Evolutionary conservation across 2,888 invertebrate genomes (phyloP), one percentile per base, ranked within the genome.

Genomic region (Yponomeuta sedellus): DNA sequence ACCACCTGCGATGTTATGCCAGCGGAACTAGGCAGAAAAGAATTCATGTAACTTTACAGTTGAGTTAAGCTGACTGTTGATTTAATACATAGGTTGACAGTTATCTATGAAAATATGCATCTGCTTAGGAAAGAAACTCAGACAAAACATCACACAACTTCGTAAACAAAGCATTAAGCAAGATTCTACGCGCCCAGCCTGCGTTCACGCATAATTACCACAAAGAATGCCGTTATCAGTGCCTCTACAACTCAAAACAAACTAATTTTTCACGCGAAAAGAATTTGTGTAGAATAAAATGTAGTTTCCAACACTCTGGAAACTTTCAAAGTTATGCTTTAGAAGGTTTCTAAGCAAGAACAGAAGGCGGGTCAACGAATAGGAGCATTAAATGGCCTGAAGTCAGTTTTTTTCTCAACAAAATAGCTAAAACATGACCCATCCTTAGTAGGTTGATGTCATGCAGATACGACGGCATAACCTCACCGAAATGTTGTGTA

Each of bases 381-480:
- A 67, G 67, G 65, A 64, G 52, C 56, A 64, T 61, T 20, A 61
- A 68, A 19, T 40, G 19, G 65, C n/a, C 34, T 19, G 40, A 66
- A 66, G 44, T 34, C 59, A 52, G 67, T 82, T 83, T 83, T 12
- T 16, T 85, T 71, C 76, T 83, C 76, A 72, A 76, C 77, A 86
- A 83, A 86, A 82, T 74, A 71, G 74, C 67, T 72, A 88, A 88
- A 90, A 90, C 90, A 90, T 86, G 82, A 81, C 71, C 70, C 69
- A 59, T 71, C 70, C 66, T 25, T 52, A 12, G 20, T 3, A 20
- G n/a, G 66, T 66, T 66, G 66, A 66, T 66, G 66, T 66, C 66
- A 66, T 44, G 10, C 61, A 20, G 39, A 66, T 44, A 16, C 44
- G 16, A 59, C 44, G 20, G 56, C n/a, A 83, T 90, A 90, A 90